Base-by-base conservation (phyloP, 2,113 vertebrate species). In the Crotalus tigris region DNA sequence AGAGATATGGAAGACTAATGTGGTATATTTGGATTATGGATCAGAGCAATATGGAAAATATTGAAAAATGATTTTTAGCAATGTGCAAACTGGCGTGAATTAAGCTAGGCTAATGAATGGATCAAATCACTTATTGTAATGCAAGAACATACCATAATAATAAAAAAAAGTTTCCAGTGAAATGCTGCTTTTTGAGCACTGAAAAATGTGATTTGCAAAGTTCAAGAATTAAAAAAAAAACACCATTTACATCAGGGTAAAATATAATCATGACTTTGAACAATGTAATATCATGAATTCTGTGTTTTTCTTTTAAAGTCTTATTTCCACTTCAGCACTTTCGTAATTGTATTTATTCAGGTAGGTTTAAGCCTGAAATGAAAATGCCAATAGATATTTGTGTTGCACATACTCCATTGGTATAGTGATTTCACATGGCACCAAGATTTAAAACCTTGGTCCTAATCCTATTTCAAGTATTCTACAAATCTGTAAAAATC, bases 231-330 rank as follows among this genome's bases (percentile, higher is more conserved):
- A 92, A 58, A 89, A 10, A 88, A 89, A 33, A 75, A 51, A 10
- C 8, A 51, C 49, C 33, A 93, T 90, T 86, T 93, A 91, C n/a
- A 93, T 69, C 2, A 88, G 5, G 24, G 53, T 3, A 44, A 95
- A 90, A 93, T 8, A 64, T 23, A 26, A 92, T 94, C 90, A 94
- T 1, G 58, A 92, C 91, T 53, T 94, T 94, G 55, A 51, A 64
- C 90, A 9, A n/a, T 75, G n/a, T 91, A 59, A 57, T 46, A 92
- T 39, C 39, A 89, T 1, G 91, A 0, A 46, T 92, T 93, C 91
- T 64, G 13, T 92, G 58, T 26, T 58, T 33, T 88, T 88, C 5
- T 87, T 91, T 9, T 2, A 51, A 94, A 85, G 75, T 81, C 75
- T 44, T 81, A 81, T 81, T 81, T 81, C 75, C 17, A 44, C 75